A percentile compares a stretch with the other conserved stretches of the same genome.
These are phyloP conservation scores for Rotaria magnacalcarata DNA, from an alignment of 2,888 invertebrate genomes.

Conservation along the genomic window DNA sequence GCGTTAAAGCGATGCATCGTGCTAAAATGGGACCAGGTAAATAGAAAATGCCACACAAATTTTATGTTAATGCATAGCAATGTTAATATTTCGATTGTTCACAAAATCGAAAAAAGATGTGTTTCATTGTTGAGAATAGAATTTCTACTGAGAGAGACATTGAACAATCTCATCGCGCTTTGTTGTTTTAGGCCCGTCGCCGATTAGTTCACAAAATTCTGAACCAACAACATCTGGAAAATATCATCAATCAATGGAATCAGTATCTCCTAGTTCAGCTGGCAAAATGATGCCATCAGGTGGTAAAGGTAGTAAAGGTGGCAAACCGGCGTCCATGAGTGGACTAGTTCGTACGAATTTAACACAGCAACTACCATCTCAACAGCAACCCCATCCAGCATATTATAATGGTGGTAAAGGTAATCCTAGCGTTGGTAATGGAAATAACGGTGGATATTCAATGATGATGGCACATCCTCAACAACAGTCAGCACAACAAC, in stretches of 20 bases:
- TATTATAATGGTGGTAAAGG: slow-evolving; percentile 16
- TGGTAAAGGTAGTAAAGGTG: background rate
- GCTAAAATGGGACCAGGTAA: slow-evolving; percentile 1
- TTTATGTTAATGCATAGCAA: too few relatives aligned
- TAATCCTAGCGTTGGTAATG: background rate
- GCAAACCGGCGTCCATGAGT: background rate
- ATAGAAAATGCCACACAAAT: too few relatives aligned
- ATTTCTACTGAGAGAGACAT: too few relatives aligned
- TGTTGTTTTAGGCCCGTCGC: background rate
- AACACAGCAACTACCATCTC: background rate
- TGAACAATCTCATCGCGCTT: too few relatives aligned
- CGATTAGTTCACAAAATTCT: background rate
- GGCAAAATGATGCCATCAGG: slow-evolving; percentile 11
- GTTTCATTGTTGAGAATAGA: background rate
- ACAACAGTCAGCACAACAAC: background rate
- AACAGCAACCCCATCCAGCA: background rate
- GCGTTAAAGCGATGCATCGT: slow-evolving; percentile 19
- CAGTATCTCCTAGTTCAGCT: background rate
- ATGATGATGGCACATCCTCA: slow-evolving; percentile 15
- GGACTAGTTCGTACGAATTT: background rate
- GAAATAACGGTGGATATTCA: background rate
- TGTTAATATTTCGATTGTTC: too few relatives aligned
- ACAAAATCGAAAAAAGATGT: too few relatives aligned
- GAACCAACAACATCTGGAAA: background rate
- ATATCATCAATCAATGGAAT: slow-evolving; percentile 10